Evolutionary conservation across 2,888 invertebrate genomes (phyloP).

Genomic region (Drosophila nr. perissopoda): DNA sequence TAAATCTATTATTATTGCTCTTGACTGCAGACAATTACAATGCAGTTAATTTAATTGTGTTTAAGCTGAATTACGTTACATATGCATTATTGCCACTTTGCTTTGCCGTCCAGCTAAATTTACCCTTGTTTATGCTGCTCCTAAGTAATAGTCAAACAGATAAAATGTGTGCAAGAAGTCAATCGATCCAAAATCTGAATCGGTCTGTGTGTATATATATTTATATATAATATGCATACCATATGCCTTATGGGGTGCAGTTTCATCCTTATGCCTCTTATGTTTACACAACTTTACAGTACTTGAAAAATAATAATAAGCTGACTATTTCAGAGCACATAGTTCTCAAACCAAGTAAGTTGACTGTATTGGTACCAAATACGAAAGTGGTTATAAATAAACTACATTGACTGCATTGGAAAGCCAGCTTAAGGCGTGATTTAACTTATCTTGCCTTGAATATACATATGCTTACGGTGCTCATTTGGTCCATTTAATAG

Average conservation of each 20-base stretch:
- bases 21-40: constrained; percentile 53
- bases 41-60: constrained; percentile 64
- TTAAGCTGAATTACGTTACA: constrained; percentile 28
- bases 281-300: background rate
- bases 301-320: background rate
- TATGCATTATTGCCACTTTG: constrained; percentile 20
- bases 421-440: background rate
- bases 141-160: background rate
- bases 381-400: background rate
- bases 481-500: background rate
- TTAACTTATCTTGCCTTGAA: background rate
- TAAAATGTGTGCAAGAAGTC: background rate
- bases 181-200: background rate
- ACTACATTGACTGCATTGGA: background rate
- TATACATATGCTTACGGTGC: background rate
- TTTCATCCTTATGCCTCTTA: background rate
- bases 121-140: background rate
- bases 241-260: background rate
- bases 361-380: background rate
- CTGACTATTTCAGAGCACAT: background rate
- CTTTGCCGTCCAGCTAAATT: background rate
- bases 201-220: background rate
- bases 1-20: constrained; percentile 57
- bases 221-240: background rate
- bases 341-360: background rate